Percentiles rank a stretch among this genome's conserved stretches.
These are phyloP conservation scores for Labia minor DNA, from an alignment of 2,888 invertebrate genomes.

Conservation along the genomic window DNA sequence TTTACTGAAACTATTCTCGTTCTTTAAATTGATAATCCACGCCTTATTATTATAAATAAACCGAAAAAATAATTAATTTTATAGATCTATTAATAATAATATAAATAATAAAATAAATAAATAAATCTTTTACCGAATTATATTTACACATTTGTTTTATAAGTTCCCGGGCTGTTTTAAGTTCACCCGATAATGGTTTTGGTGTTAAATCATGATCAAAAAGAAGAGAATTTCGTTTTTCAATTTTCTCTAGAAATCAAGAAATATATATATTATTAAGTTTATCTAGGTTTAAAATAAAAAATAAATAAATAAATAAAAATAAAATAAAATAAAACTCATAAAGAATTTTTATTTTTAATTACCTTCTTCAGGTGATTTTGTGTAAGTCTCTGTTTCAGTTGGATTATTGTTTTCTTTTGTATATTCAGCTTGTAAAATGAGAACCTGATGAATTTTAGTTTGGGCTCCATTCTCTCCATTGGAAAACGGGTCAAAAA, in stretches of 20 bases:
- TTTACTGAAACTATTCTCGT: too few relatives aligned
- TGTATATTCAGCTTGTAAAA: slow-evolving; percentile 18
- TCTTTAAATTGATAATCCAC: too few relatives aligned
- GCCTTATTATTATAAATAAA: background rate
- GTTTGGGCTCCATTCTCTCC: slow-evolving; percentile 61
- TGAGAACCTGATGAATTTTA: slow-evolving; percentile 31
- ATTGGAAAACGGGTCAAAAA: slow-evolving; percentile 66
- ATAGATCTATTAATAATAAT: background rate
- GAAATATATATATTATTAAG: background rate
- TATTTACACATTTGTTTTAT: slow-evolving; percentile 56
- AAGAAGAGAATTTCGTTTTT: slow-evolving; percentile 50
- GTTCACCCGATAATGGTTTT: slow-evolving; percentile 57
- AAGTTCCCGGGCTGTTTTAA: slow-evolving; percentile 57
- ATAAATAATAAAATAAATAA: background rate
- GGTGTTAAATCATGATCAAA: slow-evolving; percentile 60
- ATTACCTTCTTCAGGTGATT: background rate
- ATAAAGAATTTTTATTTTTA: too few relatives aligned
- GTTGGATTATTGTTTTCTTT: too few relatives aligned
- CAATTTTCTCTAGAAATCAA: slow-evolving; percentile 36
- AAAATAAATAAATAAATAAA: background rate
- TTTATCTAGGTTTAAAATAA: too few relatives aligned
- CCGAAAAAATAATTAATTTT: background rate
- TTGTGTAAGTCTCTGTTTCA: background rate
- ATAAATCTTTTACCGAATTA: slow-evolving; percentile 33
- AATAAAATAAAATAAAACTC: background rate